Evolutionary conservation across 2,113 vertebrate species (phyloP).

Genomic region (Corydoras maculifer): DNA sequence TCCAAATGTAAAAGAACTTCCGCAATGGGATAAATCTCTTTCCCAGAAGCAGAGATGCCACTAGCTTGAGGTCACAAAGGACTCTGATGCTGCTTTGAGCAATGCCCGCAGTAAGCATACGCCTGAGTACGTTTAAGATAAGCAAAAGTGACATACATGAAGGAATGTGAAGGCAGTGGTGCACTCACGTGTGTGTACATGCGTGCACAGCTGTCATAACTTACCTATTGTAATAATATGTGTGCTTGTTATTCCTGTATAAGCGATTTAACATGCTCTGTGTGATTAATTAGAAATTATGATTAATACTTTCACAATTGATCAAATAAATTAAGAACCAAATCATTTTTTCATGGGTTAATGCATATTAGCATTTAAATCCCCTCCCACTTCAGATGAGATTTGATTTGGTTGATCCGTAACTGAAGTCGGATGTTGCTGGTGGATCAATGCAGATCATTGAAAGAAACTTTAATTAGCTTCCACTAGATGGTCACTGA

Average conservation of each 20-base stretch:
- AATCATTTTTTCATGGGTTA: no score
- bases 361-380: no score
- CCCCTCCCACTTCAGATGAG: no score
- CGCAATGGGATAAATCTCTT: slow-evolving; percentile 54
- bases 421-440: no score
- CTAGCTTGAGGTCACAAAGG: slow-evolving; percentile 27
- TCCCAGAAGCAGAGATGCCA: slow-evolving; percentile 41
- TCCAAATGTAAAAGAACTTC: slow-evolving; percentile 48
- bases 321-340: no score
- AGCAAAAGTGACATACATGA: not conserved
- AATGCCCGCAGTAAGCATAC: slow-evolving; percentile 38
- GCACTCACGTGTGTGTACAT: not conserved
- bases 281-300: no score
- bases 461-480: no score
- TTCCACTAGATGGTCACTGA: not conserved
- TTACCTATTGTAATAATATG: not conserved
- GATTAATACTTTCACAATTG: no score
- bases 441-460: no score
- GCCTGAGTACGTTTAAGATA: slow-evolving; percentile 7
- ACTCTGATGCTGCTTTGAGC: slow-evolving; percentile 47
- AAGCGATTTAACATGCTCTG: no score
- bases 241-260: not conserved
- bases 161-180: slow-evolving; percentile 28
- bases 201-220: not conserved
- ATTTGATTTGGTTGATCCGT: no score